These are phyloP conservation scores for Ictidomys tridecemlineatus DNA, from an alignment of 2,113 vertebrate species.

Conservation along the genomic window DNA sequence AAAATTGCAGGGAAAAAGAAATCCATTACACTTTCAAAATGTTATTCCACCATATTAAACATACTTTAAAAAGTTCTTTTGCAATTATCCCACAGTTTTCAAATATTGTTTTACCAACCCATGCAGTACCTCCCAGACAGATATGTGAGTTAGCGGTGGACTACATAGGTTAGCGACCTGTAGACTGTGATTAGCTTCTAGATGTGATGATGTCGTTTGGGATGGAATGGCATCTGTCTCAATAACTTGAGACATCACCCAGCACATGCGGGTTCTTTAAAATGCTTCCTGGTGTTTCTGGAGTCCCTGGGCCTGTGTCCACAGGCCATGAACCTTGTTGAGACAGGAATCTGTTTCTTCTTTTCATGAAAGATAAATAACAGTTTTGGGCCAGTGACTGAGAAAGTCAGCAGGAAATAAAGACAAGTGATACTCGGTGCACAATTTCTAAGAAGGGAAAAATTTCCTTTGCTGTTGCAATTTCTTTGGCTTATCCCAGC, in stretches of 20 bases:
- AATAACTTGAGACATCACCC: not conserved
- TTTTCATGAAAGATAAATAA: conserved; percentile 80
- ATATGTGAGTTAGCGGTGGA: not conserved
- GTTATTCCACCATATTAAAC: not conserved
- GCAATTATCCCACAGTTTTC: not conserved
- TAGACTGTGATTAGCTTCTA: not conserved
- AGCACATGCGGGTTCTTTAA: not conserved
- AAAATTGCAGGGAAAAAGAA: not conserved
- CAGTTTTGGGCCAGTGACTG: conserved; percentile 64
- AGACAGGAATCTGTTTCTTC: conserved; percentile 70
- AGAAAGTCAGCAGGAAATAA: conserved; percentile 70
- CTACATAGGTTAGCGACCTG: not conserved
- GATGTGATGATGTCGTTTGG: not conserved
- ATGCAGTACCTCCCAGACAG: not conserved
- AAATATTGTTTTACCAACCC: not conserved
- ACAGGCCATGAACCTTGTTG: conserved; percentile 47
- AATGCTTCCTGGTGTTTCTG: not conserved
- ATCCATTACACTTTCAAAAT: not conserved
- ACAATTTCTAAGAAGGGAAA: conserved; percentile 79
- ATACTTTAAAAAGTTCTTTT: conserved; percentile 8
- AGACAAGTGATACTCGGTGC: conserved; percentile 52
- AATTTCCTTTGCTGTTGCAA: conserved; percentile 60
- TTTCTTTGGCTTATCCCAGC: conserved; percentile 79
- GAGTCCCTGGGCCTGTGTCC: conserved; percentile 61
- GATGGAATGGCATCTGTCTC: not conserved